Conservation (phyloP, 2,797 vertebrate genomes). For the Anniella stebbinsi region DNA sequence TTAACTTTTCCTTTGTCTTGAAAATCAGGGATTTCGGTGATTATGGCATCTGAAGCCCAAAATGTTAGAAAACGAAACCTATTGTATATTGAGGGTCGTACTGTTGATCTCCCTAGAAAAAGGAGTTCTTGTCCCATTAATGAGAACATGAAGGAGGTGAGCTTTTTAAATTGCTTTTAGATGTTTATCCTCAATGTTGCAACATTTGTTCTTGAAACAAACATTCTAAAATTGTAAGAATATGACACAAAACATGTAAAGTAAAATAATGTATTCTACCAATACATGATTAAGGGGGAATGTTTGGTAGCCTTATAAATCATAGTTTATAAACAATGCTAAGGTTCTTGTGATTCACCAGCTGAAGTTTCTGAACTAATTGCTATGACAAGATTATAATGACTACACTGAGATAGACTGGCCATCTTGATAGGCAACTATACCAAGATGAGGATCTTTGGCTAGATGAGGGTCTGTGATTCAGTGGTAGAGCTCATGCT, state of each 20-base stretch:
- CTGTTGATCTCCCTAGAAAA: slow-evolving; percentile 80
- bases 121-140: slow-evolving; percentile 79
- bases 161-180: slow-evolving; percentile 28
- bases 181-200: background rate
- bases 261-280: background rate
- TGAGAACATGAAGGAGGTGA: slow-evolving; percentile 88
- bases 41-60: slow-evolving; percentile 87
- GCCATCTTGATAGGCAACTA: background rate
- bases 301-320: background rate
- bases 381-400: background rate
- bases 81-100: slow-evolving; percentile 74
- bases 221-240: background rate
- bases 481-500: no score
- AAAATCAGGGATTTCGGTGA: slow-evolving; percentile 80
- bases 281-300: background rate
- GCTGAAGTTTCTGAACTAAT: background rate
- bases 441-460: no score
- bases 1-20: slow-evolving; percentile 42
- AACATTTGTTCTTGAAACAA: background rate
- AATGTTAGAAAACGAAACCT: slow-evolving; percentile 82
- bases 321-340: background rate
- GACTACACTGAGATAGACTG: background rate
- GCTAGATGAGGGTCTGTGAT: no score
- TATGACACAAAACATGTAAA: background rate
- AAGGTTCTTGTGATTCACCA: background rate